Percentiles rank a stretch among this genome's conserved stretches.
Evolutionary conservation across 2,797 vertebrate species (phyloP).

Genomic region (Acipenser ruthenus): DNA sequence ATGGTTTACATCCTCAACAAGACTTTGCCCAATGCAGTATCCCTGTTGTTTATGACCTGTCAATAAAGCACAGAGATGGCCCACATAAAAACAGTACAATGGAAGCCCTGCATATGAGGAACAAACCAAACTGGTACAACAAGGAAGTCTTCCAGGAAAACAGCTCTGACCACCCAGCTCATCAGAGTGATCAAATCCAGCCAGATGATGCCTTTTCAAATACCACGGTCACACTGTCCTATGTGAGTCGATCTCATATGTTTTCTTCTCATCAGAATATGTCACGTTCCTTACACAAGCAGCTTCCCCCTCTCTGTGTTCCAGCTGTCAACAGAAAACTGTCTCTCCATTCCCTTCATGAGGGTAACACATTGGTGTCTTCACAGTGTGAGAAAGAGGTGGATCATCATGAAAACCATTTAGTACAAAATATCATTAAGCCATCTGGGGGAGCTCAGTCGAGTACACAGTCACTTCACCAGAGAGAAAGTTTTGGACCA

Average conservation of each 20-base stretch:
- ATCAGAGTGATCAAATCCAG: constrained; percentile 15
- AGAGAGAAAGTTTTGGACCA: constrained; percentile 31
- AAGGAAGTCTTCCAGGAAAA: constrained; percentile 11
- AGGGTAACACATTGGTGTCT: constrained; percentile 7
- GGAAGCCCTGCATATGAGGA: constrained; percentile 44
- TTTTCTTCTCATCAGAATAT: constrained; percentile 32
- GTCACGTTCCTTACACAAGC: constrained; percentile 19
- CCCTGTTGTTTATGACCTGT: constrained; percentile 50
- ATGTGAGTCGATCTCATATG: constrained; percentile 32
- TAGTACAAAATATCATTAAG: constrained; percentile 35
- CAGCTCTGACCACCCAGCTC: constrained; percentile 9
- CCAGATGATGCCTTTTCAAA: constrained; percentile 18
- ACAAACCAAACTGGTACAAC: constrained; percentile 52
- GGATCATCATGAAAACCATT: constrained; percentile 31
- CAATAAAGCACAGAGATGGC: constrained; percentile 41
- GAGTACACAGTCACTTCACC: constrained; percentile 33
- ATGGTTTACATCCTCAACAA: constrained; percentile 24
- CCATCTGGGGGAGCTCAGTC: constrained; percentile 41
- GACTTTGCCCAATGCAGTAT: constrained; percentile 31
- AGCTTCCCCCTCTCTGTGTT: constrained; percentile 41
- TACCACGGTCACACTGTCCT: constrained; percentile 34
- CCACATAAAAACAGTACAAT: constrained; percentile 30
- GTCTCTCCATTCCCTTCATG: constrained; percentile 40
- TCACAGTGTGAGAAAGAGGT: background rate
- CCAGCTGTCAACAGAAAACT: constrained; percentile 47